Percentiles rank a stretch among this genome's conserved stretches.
These are phyloP conservation scores for Drosophila cyrtoloma DNA, from an alignment of 2,888 invertebrate genomes.

Conservation along the genomic window DNA sequence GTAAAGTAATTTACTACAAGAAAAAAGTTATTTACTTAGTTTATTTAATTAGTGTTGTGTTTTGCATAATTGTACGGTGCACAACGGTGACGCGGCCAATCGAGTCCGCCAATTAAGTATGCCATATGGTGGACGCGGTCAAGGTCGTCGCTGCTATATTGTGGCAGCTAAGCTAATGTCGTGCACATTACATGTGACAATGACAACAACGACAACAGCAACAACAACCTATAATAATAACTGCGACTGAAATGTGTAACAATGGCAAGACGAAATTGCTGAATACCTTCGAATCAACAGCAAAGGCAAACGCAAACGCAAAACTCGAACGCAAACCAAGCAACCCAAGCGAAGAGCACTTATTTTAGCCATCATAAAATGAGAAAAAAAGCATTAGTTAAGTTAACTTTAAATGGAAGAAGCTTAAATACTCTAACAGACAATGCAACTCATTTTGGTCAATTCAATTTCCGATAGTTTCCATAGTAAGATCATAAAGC, in stretches of 20 bases:
- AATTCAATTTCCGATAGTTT: too few relatives aligned
- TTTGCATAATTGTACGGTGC: conserved; percentile 70
- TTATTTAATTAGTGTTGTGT: conserved; percentile 51
- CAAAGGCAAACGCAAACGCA: conserved; percentile 8
- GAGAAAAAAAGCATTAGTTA: background rate
- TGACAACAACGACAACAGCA: conserved; percentile 13
- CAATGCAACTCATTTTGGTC: background rate
- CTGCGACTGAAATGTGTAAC: conserved; percentile 43
- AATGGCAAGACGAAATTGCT: conserved; percentile 53
- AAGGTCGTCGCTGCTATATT: conserved; percentile 54
- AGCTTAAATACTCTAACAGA: conserved; percentile 25
- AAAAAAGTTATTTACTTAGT: conserved; percentile 20
- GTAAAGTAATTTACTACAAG: background rate
- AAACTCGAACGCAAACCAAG: background rate
- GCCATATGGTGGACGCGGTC: conserved; percentile 77
- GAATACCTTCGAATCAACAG: conserved; percentile 54
- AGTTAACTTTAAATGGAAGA: background rate
- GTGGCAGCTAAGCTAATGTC: conserved; percentile 59
- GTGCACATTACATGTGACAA: conserved; percentile 67
- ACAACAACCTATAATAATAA: conserved; percentile 24
- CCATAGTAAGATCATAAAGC: background rate
- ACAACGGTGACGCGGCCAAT: conserved; percentile 37
- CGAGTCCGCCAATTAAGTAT: conserved; percentile 73
- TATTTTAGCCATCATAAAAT: conserved; percentile 3
- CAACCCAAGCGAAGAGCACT: conserved; percentile 24